phyloP scores from a whole-genome alignment of 1,140 invertebrate species.

The Bactericera cockerelli region DNA sequence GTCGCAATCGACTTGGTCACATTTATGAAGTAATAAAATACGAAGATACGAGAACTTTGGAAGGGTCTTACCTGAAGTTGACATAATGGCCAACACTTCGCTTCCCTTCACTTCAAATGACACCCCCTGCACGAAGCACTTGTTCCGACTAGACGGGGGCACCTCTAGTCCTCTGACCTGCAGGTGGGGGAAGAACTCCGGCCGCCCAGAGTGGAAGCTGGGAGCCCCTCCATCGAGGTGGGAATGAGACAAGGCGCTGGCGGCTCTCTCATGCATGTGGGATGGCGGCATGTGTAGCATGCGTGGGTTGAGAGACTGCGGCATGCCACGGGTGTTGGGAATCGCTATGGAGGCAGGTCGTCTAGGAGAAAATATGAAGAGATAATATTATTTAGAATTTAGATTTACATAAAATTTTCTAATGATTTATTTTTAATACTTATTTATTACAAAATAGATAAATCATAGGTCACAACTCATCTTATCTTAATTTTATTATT shows the following conservation, averaged over 20 bases:
- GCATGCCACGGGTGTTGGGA: not conserved
- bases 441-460: too few relatives aligned
- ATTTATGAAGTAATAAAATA: too few relatives aligned
- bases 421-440: too few relatives aligned
- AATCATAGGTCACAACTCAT: too few relatives aligned
- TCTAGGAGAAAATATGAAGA: not conserved
- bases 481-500: too few relatives aligned
- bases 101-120: slow-evolving; percentile 73
- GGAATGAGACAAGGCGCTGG: slow-evolving; percentile 13
- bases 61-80: slow-evolving; percentile 45
- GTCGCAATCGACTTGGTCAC: too few relatives aligned
- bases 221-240: slow-evolving; percentile 10
- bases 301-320: not conserved
- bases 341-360: slow-evolving; percentile 9
- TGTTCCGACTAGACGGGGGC: slow-evolving; percentile 33
- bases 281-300: slow-evolving; percentile 9
- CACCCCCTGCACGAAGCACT: slow-evolving; percentile 46
- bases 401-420: too few relatives aligned
- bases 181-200: slow-evolving; percentile 34
- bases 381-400: too few relatives aligned
- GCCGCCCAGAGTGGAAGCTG: slow-evolving; percentile 17
- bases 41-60: too few relatives aligned
- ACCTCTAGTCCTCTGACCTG: slow-evolving; percentile 41
- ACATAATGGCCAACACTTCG: slow-evolving; percentile 76
- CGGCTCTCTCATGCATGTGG: slow-evolving; percentile 6